Evolutionary conservation across 1,140 invertebrate species (phyloP), one percentile per base, ranked within the genome.

Genomic region (Ceratoteleas bidentatus): DNA sequence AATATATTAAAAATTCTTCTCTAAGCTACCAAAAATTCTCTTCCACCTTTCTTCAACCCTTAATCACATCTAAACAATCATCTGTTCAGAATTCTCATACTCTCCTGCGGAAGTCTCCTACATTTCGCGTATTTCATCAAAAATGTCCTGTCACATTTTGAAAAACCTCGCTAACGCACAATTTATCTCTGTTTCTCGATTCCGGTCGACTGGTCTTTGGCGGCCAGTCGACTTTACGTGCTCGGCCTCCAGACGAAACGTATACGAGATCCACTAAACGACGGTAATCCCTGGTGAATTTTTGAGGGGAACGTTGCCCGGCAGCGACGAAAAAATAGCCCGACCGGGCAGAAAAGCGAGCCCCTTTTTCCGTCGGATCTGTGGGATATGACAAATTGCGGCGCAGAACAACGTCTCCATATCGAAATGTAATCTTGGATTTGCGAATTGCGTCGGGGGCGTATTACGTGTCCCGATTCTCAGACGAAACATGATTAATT

Each of bases 241-340:
- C 80, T 61, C 11, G 69, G 74, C 74, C 70, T 83, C 9, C 60
- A 74, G 64, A 78, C 62, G 57, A 68, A 66, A 75, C 60, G 40
- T 61, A 57, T 69, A 76, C 65, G n/a, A 58, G 36, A 70, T 61
- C n/a, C n/a, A n/a, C 72, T 81, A 72, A 77, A 75, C 65, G 72
- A 82, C 61, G 36, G 66, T 75, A 69, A 82, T 82, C 79, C 79
- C 79, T 66, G 68, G 79, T 76, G 79, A 82, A 77, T 82, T 82
- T 81, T 82, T 53, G 79, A 82, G 65, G 66, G 47, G 61, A 62
- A 81, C 61, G 68, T 49, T n/a, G n/a, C n/a, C 32, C 36, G 9
- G 52, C 36, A 54, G 65, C 53, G 54, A 61, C 32, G 45, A 69
- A 68, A 56, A 75, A 82, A 82, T 76, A 82, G 77, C n/a, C 77